Base-by-base conservation (phyloP, 2,113 vertebrate species). In the Ceyx cyanopectus region DNA sequence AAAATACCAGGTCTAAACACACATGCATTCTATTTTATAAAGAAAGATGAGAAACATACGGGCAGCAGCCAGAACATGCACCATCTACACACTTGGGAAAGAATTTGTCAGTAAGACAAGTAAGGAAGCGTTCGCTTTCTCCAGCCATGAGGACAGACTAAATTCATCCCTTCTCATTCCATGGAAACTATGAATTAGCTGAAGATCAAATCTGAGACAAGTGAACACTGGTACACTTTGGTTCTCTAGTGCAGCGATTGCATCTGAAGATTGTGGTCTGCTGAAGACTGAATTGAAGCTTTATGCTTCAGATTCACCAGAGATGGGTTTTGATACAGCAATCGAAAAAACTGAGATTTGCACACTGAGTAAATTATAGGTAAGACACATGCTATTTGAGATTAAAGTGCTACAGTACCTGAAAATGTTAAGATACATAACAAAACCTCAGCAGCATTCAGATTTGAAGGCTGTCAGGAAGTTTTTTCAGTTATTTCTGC, bases 321-420 rank as follows among this genome's bases (percentile, higher is more conserved):
- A 72, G n/a, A 27, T 18, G 12, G 0, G 13, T 66, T 78, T 37
- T 40, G 22, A 57, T 8, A 41, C 9, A 58, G 45, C 27, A 26
- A 37, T 32, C 23, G 37, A 40, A 76, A 58, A 23, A 61, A 6
- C 9, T 20, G 32, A 83, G 43, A 68, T 85, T 22, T 65, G 27
- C 34, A 81, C 26, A 48, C 5, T 17, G 32, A 32, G n/a, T 37
- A 57, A 54, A 14, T 68, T 14, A 50, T 5, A 70, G 16, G 4
- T 3, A 78, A 78, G 0, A 85, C 3, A 1, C 34, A 81, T 30
- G 8, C 23, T 62, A 48, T 80, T 74, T 48, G 50, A 89, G 65
- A 92, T 32, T 69, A 76, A 93, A 96, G 89, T 41, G 56, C 72
- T 87, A 60, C 85, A 34, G 41, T 81, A 89, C 8, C n/a, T 57